phyloP scores from a whole-genome alignment of 2,888 invertebrate species.

The Ceratothoa steindachneri region DNA sequence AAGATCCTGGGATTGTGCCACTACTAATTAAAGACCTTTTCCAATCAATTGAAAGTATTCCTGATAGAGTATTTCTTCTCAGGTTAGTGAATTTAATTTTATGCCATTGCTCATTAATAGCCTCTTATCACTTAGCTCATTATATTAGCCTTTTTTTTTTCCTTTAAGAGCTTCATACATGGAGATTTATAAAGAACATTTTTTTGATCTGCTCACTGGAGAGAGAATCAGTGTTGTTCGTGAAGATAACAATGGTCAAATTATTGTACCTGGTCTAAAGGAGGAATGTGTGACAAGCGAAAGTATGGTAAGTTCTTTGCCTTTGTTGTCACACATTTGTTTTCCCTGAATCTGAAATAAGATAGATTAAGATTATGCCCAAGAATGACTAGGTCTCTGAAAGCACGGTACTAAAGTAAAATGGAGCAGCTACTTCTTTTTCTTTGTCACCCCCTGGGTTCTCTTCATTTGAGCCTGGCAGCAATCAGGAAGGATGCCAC shows the following conservation, averaged over 20 bases:
- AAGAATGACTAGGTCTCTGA: background rate
- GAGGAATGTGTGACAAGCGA: conserved; percentile 40
- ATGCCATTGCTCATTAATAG: background rate
- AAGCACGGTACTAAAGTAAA: too few relatives aligned
- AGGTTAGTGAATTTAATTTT: conserved; percentile 50
- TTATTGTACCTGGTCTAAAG: conserved; percentile 36
- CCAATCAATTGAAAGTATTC: conserved; percentile 61
- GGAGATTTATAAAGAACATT: conserved; percentile 82
- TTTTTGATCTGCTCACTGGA: conserved; percentile 65
- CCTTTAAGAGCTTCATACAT: conserved; percentile 80
- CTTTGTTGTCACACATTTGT: background rate
- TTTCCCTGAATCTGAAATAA: background rate
- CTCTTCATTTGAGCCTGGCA: too few relatives aligned
- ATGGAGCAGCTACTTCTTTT: too few relatives aligned
- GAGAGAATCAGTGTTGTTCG: conserved; percentile 22
- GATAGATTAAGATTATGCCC: background rate
- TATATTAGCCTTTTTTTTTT: background rate
- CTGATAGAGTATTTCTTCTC: conserved; percentile 69
- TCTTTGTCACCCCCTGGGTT: too few relatives aligned
- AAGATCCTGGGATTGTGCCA: conserved; percentile 70
- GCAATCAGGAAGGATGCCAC: too few relatives aligned
- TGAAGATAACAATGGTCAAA: conserved; percentile 26
- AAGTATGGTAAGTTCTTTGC: conserved; percentile 14
- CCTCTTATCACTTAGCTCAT: background rate
- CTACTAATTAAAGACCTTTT: conserved; percentile 69